Evolutionary conservation across 2,113 vertebrate species (phyloP).

Genomic region (Leptobrachium leishanense): DNA sequence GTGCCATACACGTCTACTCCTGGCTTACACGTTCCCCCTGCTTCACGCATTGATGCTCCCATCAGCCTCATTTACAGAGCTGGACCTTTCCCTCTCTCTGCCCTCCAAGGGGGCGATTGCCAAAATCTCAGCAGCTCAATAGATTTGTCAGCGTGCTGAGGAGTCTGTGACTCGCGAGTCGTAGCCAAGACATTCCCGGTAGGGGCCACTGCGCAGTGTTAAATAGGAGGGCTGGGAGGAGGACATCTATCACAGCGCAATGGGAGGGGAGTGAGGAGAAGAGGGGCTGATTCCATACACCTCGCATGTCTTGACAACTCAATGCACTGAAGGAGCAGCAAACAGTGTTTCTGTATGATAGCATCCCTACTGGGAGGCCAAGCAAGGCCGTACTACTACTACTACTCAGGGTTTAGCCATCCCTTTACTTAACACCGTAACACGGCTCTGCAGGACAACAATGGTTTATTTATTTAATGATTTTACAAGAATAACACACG

Average conservation of each 20-base stretch:
- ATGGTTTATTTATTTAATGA: no score
- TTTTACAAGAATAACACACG: no score
- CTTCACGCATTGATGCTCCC: neutral
- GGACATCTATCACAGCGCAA: slow-evolving; percentile 52
- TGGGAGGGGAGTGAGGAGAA: slow-evolving; percentile 47
- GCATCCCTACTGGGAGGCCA: neutral
- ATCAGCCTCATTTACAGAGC: slow-evolving; percentile 19
- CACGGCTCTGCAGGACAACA: no score
- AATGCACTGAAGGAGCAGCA: neutral
- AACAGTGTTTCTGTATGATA: neutral
- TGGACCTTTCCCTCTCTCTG: slow-evolving; percentile 46
- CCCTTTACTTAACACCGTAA: no score
- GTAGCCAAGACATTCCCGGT: slow-evolving; percentile 55
- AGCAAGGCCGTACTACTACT: neutral
- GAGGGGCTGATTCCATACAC: neutral
- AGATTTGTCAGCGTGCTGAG: slow-evolving; percentile 61
- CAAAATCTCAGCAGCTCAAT: slow-evolving; percentile 59
- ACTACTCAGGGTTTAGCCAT: no score
- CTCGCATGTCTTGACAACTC: neutral
- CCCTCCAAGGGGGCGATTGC: slow-evolving; percentile 53
- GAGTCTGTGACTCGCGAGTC: slow-evolving; percentile 57
- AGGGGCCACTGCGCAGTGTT: slow-evolving; percentile 57
- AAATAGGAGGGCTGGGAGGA: slow-evolving; percentile 56
- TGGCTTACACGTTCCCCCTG: no score
- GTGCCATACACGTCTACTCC: no score